Base-by-base conservation (phyloP, 2,113 vertebrate genomes). In the Sitta europaea region DNA sequence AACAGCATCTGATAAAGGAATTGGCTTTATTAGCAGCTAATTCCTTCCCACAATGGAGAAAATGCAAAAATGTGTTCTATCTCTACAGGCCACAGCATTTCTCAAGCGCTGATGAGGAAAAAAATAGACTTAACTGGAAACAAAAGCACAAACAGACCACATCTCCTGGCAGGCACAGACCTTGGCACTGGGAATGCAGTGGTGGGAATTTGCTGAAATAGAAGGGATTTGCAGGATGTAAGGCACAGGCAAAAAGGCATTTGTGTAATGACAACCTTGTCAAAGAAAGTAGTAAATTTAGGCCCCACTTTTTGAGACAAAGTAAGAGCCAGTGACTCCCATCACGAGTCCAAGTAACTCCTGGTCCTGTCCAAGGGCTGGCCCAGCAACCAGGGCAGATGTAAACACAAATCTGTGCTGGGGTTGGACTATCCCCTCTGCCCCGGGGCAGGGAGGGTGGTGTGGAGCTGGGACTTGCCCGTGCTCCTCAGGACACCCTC, bases 1-100 rank as follows among this genome's bases (percentile, higher is more conserved):
- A 95, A 66, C 43, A 77, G 38, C 45, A 88, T 77, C 83, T 59
- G 80, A 93, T 94, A 84, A 95, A 93, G 66, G 40, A 82, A 87
- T 65, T 84, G n/a, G 76, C 68, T 81, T 85, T 85, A 76, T 87
- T 77, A 95, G 58, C 68, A 92, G 80, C 70, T 47, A 85, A 81
- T 71, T 93, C 55, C 73, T 42, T 83, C 79, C 62, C 76, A 58
- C 57, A 66, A 58, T 7, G 53, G 70, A 89, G 73, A 87, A 96
- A 91, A 94, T 14, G 83, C 66, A 93, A 58, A 70, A 87, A 79
- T 71, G 66, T 76, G 11, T 72, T 70, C 66, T 90, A 42, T 63
- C 74, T 88, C 66, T 54, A 38, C 38, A 94, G 86, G 83, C 79
- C 91, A 66, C 33, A 51, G 88, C 59, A 62, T 84, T 96, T 88